These are phyloP conservation scores for Crotophaga sulcirostris DNA, from an alignment of 2,113 vertebrate genomes.

Conservation along the genomic window DNA sequence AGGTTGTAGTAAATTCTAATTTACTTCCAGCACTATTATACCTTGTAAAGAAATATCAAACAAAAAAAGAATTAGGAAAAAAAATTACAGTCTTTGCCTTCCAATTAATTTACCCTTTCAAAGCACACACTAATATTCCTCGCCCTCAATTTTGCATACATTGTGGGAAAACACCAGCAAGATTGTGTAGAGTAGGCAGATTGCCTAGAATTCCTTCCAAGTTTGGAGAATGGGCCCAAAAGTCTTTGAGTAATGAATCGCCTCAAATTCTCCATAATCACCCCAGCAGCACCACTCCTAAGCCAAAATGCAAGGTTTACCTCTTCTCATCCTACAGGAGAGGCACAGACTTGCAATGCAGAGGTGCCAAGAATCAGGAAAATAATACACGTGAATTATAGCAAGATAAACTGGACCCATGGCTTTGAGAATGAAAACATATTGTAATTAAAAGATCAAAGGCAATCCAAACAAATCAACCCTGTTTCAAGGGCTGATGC, in stretches of 20 bases:
- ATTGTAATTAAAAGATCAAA: slow-evolving; percentile 53
- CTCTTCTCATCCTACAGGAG: slow-evolving; percentile 34
- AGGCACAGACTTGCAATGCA: slow-evolving; percentile 39
- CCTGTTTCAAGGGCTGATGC: not conserved
- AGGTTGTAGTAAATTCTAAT: not conserved
- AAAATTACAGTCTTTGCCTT: not conserved
- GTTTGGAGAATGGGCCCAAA: slow-evolving; percentile 52
- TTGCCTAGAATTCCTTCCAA: slow-evolving; percentile 25
- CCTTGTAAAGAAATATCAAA: not conserved
- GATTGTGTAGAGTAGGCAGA: not conserved
- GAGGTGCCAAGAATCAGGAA: slow-evolving; percentile 21
- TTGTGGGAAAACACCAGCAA: slow-evolving; percentile 33
- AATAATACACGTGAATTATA: slow-evolving; percentile 1
- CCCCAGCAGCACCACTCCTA: slow-evolving; percentile 23
- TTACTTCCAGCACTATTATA: not conserved
- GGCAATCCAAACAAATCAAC: slow-evolving; percentile 8
- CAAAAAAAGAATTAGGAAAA: slow-evolving; percentile 7
- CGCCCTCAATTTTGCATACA: not conserved
- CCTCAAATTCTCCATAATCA: slow-evolving; percentile 50
- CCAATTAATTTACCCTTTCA: not conserved
- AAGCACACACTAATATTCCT: not conserved
- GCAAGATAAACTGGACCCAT: slow-evolving; percentile 31
- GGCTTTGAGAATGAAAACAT: slow-evolving; percentile 37
- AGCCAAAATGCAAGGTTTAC: slow-evolving; percentile 65
- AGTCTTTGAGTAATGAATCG: slow-evolving; percentile 53